Evolutionary conservation across 1,140 invertebrate species (phyloP), one percentile per base, ranked within the genome.

Genomic region (Polypedilum pembai): DNA sequence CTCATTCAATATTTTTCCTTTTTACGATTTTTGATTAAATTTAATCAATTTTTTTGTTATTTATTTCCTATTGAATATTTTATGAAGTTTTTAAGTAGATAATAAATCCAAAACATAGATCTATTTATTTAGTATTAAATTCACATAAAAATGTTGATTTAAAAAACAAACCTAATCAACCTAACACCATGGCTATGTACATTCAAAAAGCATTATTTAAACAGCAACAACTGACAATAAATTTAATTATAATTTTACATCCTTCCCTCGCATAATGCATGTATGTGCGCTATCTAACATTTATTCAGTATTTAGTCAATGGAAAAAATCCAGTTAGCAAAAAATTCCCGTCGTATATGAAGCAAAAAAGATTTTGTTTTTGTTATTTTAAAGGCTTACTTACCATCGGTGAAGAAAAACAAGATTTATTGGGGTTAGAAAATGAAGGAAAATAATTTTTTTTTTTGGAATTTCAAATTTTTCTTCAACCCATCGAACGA

Each of bases 271-370:
- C n/a, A 56, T 56, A 12, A 56, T 33, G 24, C 24, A 33, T 33
- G 24, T 33, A 45, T 45, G n/a, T 56, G 12, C 15, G 10, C 5
- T 45, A 45, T 15, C 45, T 56, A 56, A 56, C 45, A 56, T 56
- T 56, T 56, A 56, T 56, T 56, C 45, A 56, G 45, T 56, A 56
- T 56, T 56, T 56, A 56, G 45, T 56, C 45, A 56, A 56, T 56
- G 12, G 45, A 56, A 56, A 45, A 56, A 56, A 56, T 56, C 45
- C 45, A 15, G 45, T 56, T 56, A 56, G 15, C 45, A 56, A 56
- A 56, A 33, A 33, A 56, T 15, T 56, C 45, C 41, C 45, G 45
- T 56, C 45, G 45, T 56, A 12, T 56, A 15, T 56, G n/a, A n/a
- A 56, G 12, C 45, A 56, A 56, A 56, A 56, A 15, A 45, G 8